phyloP scores from a whole-genome alignment of 2,888 invertebrate genomes.

The Ichneumoninae sp. region DNA sequence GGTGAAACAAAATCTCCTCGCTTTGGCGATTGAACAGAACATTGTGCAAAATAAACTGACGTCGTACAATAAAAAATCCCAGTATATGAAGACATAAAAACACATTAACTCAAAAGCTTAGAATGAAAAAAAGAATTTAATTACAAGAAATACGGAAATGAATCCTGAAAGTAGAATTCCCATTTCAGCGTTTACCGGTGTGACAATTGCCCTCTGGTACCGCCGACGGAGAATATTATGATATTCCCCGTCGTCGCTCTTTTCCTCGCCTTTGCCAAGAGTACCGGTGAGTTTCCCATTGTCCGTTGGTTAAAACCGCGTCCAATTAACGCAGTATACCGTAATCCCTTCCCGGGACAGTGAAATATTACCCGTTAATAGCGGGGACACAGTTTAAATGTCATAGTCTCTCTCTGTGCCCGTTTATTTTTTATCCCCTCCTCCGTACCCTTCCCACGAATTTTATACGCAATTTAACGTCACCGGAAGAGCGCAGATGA shows the following conservation, averaged over 20 bases:
- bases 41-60: not conserved
- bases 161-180: slow-evolving; percentile 25
- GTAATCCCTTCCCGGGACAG: slow-evolving; percentile 48
- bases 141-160: slow-evolving; percentile 2
- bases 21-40: not conserved
- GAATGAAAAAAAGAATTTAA: not conserved
- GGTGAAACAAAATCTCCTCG: too few relatives aligned
- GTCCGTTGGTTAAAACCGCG: slow-evolving; percentile 60
- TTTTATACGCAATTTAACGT: not conserved
- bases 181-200: slow-evolving; percentile 26
- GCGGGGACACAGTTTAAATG: slow-evolving; percentile 20
- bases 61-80: not conserved
- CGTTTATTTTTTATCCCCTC: not conserved
- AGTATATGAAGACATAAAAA: not conserved
- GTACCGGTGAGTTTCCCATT: slow-evolving; percentile 54
- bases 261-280: slow-evolving; percentile 11
- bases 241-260: slow-evolving; percentile 42
- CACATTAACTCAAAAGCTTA: slow-evolving; percentile 3
- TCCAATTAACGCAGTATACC: slow-evolving; percentile 65
- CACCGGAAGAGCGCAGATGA: not conserved
- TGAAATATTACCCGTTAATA: slow-evolving; percentile 36
- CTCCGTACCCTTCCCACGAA: not conserved
- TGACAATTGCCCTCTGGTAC: slow-evolving; percentile 19
- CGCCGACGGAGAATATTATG: slow-evolving; percentile 48
- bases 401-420: slow-evolving; percentile 5